Conservation (phyloP, 2,888 invertebrate genomes). For the Lasioglossum malachurum region DNA sequence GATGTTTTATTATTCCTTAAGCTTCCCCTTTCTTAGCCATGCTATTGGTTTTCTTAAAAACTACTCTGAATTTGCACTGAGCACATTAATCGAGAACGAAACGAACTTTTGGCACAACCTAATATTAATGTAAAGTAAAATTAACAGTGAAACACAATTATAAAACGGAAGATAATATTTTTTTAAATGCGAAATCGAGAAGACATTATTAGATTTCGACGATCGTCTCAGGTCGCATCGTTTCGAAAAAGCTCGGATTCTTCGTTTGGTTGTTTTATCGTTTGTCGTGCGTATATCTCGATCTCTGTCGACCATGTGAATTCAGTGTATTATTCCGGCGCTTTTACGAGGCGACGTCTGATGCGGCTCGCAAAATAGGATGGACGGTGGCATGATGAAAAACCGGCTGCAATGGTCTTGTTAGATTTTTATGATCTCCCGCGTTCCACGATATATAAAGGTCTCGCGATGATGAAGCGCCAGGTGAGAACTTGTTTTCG, state of each 20-base stretch:
- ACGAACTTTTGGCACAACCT: too few species aligned
- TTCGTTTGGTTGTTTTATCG: conserved; percentile 1
- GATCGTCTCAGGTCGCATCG: neutral
- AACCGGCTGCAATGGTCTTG: conserved; percentile 45
- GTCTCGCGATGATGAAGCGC: conserved; percentile 37
- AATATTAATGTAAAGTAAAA: too few species aligned
- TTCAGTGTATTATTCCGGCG: conserved; percentile 37
- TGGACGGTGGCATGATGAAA: conserved; percentile 48
- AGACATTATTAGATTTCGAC: neutral
- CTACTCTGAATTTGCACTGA: too few species aligned
- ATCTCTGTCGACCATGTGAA: neutral
- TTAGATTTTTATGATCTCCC: conserved; percentile 58
- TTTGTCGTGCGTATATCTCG: neutral
- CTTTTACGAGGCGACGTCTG: conserved; percentile 33
- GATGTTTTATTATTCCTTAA: too few species aligned
- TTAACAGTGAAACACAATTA: too few species aligned
- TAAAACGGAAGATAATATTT: too few species aligned
- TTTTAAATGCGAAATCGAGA: neutral
- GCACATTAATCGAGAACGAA: too few species aligned
- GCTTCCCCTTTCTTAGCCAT: too few species aligned
- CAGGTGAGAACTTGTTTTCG: conserved; percentile 36
- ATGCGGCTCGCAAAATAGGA: conserved; percentile 44
- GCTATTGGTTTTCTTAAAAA: too few species aligned
- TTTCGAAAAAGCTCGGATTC: neutral
- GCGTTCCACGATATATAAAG: conserved; percentile 37